phyloP scores from a whole-genome alignment of 2,113 vertebrate genomes.

The Meriones unguiculatus region DNA sequence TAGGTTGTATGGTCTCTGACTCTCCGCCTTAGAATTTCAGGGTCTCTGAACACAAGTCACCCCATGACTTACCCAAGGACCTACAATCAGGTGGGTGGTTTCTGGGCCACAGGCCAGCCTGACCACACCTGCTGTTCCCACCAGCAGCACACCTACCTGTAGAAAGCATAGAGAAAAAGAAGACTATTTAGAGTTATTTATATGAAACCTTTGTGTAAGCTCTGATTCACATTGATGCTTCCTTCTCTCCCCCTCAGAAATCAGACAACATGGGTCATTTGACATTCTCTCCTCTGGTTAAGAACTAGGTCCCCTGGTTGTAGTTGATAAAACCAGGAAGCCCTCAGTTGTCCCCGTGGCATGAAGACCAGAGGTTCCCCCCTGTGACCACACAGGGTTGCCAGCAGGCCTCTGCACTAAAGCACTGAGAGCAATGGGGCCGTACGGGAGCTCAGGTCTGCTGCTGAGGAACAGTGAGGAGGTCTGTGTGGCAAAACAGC shows the following conservation, averaged over 20 bases:
- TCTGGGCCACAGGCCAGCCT: too few relatives aligned
- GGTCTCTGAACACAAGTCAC: background rate
- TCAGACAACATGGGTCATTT: background rate
- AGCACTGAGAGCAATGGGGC: rapidly evolving
- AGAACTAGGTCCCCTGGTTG: background rate
- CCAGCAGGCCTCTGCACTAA: background rate
- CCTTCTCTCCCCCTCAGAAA: conserved; percentile 45
- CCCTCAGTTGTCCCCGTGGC: background rate
- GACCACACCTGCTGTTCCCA: background rate
- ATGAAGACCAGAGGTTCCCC: background rate
- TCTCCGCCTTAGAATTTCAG: background rate
- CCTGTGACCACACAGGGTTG: background rate
- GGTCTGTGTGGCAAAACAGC: background rate
- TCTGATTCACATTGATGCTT: conserved; percentile 54
- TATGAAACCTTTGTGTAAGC: background rate
- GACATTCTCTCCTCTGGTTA: background rate
- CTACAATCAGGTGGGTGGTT: background rate
- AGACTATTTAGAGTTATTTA: conserved; percentile 12
- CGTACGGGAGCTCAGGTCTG: too few relatives aligned
- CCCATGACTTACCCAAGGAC: background rate
- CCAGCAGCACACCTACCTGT: background rate
- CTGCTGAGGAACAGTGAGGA: background rate
- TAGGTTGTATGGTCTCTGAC: background rate
- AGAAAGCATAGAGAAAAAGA: background rate
- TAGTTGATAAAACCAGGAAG: background rate